Base-by-base conservation (phyloP, 1,140 invertebrate species). In the Drosophila kanapiae region DNA sequence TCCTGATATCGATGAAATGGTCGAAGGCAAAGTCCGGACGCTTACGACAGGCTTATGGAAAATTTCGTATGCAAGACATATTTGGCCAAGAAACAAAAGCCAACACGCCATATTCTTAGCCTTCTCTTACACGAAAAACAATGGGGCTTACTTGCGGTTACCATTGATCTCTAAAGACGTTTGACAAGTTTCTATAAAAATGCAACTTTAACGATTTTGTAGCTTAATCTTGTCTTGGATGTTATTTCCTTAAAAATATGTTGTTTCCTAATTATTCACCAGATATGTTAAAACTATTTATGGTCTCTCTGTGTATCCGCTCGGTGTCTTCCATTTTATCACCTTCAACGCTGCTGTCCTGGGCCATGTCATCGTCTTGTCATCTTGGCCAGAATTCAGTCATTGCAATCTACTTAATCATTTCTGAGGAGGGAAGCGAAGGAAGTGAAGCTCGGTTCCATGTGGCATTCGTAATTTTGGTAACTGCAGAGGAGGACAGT, bases 351-450 rank as follows among this genome's bases (percentile, higher is more conserved):
- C 18, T 27, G 53, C 53, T 43, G 23, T 23, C 37, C 51, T 54
- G 33, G 29, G 58, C 38, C 70, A 54, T 78, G 82, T 85, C 82
- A 86, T 70, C 82, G 69, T 74, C 65, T 42, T 80, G 78, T 68
- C 67, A 77, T 87, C 79, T 82, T 82, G 80, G 42, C 74, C 80
- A 77, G 79, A 87, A 87, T 88, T 70, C 80, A 87, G 84, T 88
- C 84, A 88, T 88, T 87, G 84, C 84, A 87, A 87, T 87, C 84
- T 87, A 87, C 84, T 87, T 87, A 87, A 87, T 87, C 84, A 87
- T 87, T 87, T 86, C 71, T 75, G 80, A 49, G 64, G 35, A 68
- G 42, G 4, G 47, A 23, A 42, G 53, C n/a, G 18, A 35, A 11
- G 31, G 18, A 31, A 5, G n/a, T 18, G 18, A 16, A 37, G 14